Percentiles rank a stretch among this genome's conserved stretches.
Conservation (phyloP, 2,888 invertebrate species). For the Alviniconcha strummeri region DNA sequence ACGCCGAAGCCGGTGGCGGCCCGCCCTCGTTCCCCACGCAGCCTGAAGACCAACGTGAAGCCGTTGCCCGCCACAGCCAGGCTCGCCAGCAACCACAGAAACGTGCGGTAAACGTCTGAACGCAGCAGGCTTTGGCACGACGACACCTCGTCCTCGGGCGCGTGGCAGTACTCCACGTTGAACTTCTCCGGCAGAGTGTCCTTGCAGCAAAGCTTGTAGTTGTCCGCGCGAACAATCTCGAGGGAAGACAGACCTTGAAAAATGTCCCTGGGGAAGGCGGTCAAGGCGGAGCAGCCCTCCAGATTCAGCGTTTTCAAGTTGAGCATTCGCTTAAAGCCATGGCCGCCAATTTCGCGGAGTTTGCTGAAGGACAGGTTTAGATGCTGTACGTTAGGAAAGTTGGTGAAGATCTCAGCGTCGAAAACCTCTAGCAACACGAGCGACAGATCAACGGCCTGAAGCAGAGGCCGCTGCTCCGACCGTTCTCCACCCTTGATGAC, state of each 20-base stretch:
- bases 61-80: slow-evolving; percentile 26
- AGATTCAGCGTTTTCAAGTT: slow-evolving; percentile 1
- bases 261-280: neutral
- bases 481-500: neutral
- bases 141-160: slow-evolving; percentile 30
- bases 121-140: slow-evolving; percentile 32
- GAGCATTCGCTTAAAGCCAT: slow-evolving; percentile 13
- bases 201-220: slow-evolving; percentile 32
- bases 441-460: slow-evolving; percentile 18
- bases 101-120: slow-evolving; percentile 16
- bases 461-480: neutral
- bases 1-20: no score
- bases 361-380: neutral
- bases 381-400: neutral
- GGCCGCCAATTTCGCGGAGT: neutral
- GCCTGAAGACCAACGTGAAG: slow-evolving; percentile 11
- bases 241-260: neutral
- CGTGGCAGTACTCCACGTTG: neutral
- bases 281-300: neutral
- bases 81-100: slow-evolving; percentile 15
- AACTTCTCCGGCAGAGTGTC: neutral
- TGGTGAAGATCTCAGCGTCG: neutral
- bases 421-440: neutral
- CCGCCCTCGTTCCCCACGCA: no score
- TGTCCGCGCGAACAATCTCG: slow-evolving; percentile 12